These are phyloP conservation scores for Eulemur rufifrons DNA, from an alignment of 2,113 vertebrate species.

Conservation along the genomic window DNA sequence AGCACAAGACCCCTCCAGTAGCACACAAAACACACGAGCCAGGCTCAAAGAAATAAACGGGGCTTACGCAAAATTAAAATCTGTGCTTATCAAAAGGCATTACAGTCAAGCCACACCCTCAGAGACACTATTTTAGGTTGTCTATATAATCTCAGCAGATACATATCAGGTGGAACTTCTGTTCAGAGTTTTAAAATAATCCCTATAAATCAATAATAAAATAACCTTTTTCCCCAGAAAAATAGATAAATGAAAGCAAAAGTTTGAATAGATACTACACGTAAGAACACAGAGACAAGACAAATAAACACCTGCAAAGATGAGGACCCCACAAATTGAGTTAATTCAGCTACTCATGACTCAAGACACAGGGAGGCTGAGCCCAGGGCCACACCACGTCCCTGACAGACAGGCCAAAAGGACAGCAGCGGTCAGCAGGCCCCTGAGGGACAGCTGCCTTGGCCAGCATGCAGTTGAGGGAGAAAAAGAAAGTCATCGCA, in stretches of 20 bases:
- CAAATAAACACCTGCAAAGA: background rate
- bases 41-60: background rate
- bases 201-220: background rate
- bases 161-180: background rate
- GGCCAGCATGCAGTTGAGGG: background rate
- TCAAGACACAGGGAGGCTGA: background rate
- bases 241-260: background rate
- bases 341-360: background rate
- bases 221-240: background rate
- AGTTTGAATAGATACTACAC: background rate
- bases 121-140: background rate
- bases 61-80: background rate
- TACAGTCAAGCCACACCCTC: background rate
- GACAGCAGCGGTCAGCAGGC: background rate
- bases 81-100: background rate
- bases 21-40: background rate
- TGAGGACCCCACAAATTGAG: background rate
- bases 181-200: background rate
- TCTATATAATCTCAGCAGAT: background rate
- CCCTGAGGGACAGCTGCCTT: background rate
- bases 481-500: background rate
- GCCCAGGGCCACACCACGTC: accelerated
- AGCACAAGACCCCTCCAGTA: background rate
- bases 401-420: background rate
- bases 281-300: background rate